Conservation (phyloP, 1,140 invertebrate species). For the Cyclina sinensis region DNA sequence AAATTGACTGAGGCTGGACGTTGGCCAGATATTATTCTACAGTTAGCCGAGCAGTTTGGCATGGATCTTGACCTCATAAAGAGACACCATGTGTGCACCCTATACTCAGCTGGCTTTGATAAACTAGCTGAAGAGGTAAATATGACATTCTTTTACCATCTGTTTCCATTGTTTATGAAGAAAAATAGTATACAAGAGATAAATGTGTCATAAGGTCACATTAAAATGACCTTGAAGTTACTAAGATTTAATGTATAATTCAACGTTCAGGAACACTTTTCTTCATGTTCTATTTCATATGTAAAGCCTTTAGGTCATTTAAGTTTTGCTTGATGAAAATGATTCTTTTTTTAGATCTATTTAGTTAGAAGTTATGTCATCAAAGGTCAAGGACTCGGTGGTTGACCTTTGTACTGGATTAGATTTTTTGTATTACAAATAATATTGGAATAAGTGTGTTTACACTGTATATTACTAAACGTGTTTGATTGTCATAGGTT, state of each 20-base stretch:
- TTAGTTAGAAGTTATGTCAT: too few relatives aligned
- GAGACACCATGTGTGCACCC: slow-evolving; percentile 92
- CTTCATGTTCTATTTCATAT: too few relatives aligned
- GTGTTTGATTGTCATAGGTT: too few relatives aligned
- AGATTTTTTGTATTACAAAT: too few relatives aligned
- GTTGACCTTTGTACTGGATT: too few relatives aligned
- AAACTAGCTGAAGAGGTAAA: slow-evolving; percentile 91
- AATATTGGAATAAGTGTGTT: background rate
- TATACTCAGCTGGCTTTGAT: slow-evolving; percentile 93
- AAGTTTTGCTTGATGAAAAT: too few relatives aligned
- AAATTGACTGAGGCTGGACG: slow-evolving; percentile 61
- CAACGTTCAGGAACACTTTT: too few relatives aligned
- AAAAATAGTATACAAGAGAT: too few relatives aligned
- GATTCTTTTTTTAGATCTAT: too few relatives aligned
- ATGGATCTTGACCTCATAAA: slow-evolving; percentile 92
- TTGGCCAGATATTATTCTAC: slow-evolving; percentile 87
- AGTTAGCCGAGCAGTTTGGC: slow-evolving; percentile 93
- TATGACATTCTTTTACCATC: background rate
- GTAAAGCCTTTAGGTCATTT: too few relatives aligned
- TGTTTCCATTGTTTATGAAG: too few relatives aligned
- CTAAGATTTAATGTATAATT: background rate
- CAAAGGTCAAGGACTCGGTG: too few relatives aligned
- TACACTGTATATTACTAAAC: slow-evolving; percentile 40
- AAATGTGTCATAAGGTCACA: background rate
- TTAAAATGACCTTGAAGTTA: background rate